Evolutionary conservation across 1,140 invertebrate species (phyloP), one percentile per base, ranked within the genome.

Genomic region (Aradophagus sp.): DNA sequence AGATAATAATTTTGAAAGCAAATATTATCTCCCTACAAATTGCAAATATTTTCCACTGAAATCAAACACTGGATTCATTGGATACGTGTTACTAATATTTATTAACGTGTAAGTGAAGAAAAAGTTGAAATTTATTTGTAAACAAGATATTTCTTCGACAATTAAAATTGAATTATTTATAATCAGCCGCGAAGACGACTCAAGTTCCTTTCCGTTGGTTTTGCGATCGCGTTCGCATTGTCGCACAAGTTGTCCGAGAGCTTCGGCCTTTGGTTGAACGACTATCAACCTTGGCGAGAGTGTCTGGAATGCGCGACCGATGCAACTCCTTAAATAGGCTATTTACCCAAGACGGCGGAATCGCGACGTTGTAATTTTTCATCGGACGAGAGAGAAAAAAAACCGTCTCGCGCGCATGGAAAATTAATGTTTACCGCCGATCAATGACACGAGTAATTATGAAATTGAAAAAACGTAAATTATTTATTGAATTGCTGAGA

Each of bases 211-310:
- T 52, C 11, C 12, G 11, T 31, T 35, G 52, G 20, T 42, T 39
- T 50, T 13, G 55, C 48, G 47, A 34, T 58, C 45, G 45, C 45
- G 41, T 47, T 68, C 48, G 19, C 32, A 59, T 53, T 69, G 48
- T 69, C 66, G 41, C 52, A 17, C 41, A 62, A 39, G 70, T 36
- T 67, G 53, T 73, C 66, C 36, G 58, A 76, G 68, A 71, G 65
- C 72, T 71, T 75, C 73, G 76, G 74, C 76, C 80, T 82, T 79
- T 80, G 48, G 76, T 76, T 79, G 77, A 82, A 80, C 76, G 79
- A 75, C 74, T 79, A 67, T 71, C 70, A 82, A 79, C 79, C 80
- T 82, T 80, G 79, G 73, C 19, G 63, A 74, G 75, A 79, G 76
- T 73, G 77, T 77, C 75, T 75, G 80, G 79, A 82, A 80, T 82